Evolutionary conservation across 2,888 invertebrate species (phyloP), one percentile per base, ranked within the genome.

Genomic region (Lasius fuliginosus): DNA sequence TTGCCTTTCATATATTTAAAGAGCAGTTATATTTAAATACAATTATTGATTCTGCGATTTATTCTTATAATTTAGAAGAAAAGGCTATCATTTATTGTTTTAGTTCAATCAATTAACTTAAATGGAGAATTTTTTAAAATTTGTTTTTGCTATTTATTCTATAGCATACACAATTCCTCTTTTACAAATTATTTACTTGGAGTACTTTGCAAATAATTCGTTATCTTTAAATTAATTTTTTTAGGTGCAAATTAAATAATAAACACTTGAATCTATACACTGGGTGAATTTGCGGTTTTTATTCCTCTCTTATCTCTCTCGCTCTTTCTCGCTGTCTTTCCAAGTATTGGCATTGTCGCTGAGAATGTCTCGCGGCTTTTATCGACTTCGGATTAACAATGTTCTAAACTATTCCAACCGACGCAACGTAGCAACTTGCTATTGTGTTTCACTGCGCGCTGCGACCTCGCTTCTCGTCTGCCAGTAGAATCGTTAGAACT

Each of bases 381-480:
- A 88, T 86, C 77, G 86, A 79, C 69, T 85, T 82, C 64, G 88
- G 87, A 90, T 92, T 91, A 91, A 90, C 89, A 89, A 90, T 91
- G 88, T 90, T 90, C 86, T 84, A 86, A 91, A 91, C 90, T 90
- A 91, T 91, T 91, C 88, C 85, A 84, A 75, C 68, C 76, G 75
- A 82, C 27, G 77, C 75, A 84, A 85, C 58, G 60, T 79, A 71
- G 65, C 82, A 58, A 81, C 81, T 83, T 87, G 67, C 77, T 74
- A 87, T 89, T 85, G 84, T 86, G 84, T 85, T 68, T 86, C 77
- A 83, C 81, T 73, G 58, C 69, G 85, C 77, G 82, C 76, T 84
- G 68, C 83, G 69, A 87, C 69, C 83, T 81, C 76, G 79, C 60
- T 40, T 42, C 36, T 76, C 81, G 56, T 81, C 46, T 84, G 56